Percentiles rank a stretch among this genome's conserved stretches.
Conservation (phyloP, 2,888 invertebrate genomes). For the Antheraea assamensis region DNA sequence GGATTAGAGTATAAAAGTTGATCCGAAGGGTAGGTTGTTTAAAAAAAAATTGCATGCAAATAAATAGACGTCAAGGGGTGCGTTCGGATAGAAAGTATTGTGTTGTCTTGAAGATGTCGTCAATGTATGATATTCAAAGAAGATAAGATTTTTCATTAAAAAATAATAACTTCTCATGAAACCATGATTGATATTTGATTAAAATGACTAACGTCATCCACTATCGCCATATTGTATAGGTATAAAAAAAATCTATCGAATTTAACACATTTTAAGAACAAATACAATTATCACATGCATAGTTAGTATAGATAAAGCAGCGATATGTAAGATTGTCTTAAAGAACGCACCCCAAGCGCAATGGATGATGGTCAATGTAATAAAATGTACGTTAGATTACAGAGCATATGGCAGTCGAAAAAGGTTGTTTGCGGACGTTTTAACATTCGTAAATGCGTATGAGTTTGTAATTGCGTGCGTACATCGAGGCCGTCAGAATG, state of each 20-base stretch:
- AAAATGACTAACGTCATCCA: slow-evolving; percentile 15
- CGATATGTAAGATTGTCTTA: slow-evolving; percentile 22
- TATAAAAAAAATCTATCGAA: background rate
- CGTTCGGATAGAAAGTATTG: slow-evolving; percentile 14
- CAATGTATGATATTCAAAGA: background rate
- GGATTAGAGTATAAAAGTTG: slow-evolving; percentile 26
- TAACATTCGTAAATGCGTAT: background rate
- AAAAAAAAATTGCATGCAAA: slow-evolving; percentile 29
- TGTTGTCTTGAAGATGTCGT: background rate
- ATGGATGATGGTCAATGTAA: slow-evolving; percentile 15
- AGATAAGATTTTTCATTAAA: background rate
- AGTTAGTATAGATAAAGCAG: background rate
- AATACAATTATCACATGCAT: too few species aligned
- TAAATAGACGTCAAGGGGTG: slow-evolving; percentile 21
- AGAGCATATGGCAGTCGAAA: slow-evolving; percentile 24
- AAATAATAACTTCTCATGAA: background rate
- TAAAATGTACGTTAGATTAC: slow-evolving; percentile 22
- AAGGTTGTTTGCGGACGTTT: background rate
- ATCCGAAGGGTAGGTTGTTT: slow-evolving; percentile 36
- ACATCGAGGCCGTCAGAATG: slow-evolving; percentile 20
- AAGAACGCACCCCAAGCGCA: slow-evolving; percentile 28
- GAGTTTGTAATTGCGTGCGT: background rate
- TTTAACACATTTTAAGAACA: background rate
- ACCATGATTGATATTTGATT: background rate
- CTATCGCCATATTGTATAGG: background rate